Evolutionary conservation across 2,888 invertebrate genomes (phyloP).

Genomic region (Morpho helenor): DNA sequence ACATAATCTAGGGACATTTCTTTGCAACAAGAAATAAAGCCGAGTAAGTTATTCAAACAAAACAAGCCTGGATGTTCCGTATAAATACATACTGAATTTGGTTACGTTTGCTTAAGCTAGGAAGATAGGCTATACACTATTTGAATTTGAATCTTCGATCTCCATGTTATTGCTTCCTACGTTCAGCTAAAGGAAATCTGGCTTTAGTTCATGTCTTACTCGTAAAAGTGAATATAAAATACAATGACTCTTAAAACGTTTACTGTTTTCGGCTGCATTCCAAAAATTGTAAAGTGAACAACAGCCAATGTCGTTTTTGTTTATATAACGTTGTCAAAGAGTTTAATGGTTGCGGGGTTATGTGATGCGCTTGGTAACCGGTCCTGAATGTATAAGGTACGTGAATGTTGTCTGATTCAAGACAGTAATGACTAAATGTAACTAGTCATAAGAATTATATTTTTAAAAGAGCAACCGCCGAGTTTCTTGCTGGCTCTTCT

Average conservation of each 20-base stretch:
- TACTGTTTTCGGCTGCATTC: neutral
- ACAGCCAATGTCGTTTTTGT: slow-evolving; percentile 8
- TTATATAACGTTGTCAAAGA: neutral
- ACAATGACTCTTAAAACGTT: neutral
- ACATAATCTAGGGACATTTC: too few relatives aligned
- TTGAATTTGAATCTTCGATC: slow-evolving; percentile 60
- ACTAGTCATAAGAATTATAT: too few relatives aligned
- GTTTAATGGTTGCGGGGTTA: too few relatives aligned
- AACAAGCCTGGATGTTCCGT: slow-evolving; percentile 54
- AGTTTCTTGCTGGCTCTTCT: too few relatives aligned
- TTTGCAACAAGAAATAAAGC: slow-evolving; percentile 32
- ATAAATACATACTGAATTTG: slow-evolving; percentile 77
- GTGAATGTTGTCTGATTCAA: too few relatives aligned
- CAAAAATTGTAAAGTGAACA: neutral
- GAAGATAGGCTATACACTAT: slow-evolving; percentile 60
- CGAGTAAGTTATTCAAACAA: slow-evolving; percentile 71
- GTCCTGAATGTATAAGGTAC: too few relatives aligned
- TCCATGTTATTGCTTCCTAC: slow-evolving; percentile 59
- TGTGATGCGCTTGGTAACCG: too few relatives aligned
- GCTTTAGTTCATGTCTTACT: neutral
- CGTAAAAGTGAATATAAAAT: neutral
- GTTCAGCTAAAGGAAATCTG: slow-evolving; percentile 2
- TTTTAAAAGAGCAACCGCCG: too few relatives aligned
- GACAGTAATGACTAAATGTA: too few relatives aligned
- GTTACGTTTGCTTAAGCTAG: slow-evolving; percentile 66